Percentiles rank a stretch among this genome's conserved stretches.
These are phyloP conservation scores for Emydoidea blandingii DNA, from an alignment of 2,797 vertebrate genomes.

Conservation along the genomic window DNA sequence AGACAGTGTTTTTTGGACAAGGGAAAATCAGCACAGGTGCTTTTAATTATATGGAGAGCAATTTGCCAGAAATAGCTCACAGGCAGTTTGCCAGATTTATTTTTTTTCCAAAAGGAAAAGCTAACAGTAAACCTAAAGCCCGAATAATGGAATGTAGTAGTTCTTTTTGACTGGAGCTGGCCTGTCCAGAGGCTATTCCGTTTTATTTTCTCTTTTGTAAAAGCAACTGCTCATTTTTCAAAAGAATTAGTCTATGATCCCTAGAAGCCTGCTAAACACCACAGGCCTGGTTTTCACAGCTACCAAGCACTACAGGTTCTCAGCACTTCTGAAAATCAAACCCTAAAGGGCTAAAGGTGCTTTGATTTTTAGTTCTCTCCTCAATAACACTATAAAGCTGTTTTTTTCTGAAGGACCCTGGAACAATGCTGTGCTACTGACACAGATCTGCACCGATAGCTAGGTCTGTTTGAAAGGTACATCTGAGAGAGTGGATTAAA, in stretches of 20 bases:
- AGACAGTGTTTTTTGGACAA: conserved; percentile 26
- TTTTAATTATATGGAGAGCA: conserved; percentile 40
- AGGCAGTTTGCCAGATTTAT: conserved; percentile 23
- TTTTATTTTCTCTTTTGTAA: not conserved
- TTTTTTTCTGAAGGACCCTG: not conserved
- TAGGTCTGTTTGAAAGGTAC: not conserved
- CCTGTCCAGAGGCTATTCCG: not conserved
- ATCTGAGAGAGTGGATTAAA: not conserved
- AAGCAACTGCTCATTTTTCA: not conserved
- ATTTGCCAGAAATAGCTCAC: conserved; percentile 47
- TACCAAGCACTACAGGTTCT: fast-evolving
- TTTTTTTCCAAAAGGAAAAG: conserved; percentile 50
- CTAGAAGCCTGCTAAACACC: not conserved
- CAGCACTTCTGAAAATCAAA: not conserved
- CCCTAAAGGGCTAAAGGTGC: not conserved
- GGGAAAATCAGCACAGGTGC: conserved; percentile 23
- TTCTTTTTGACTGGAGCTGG: not conserved
- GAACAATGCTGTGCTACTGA: not conserved
- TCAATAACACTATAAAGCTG: not conserved
- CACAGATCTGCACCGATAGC: not conserved
- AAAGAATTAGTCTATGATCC: not conserved
- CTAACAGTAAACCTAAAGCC: conserved; percentile 57
- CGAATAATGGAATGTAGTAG: conserved; percentile 27
- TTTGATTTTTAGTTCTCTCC: not conserved
- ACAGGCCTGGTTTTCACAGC: not conserved